Conservation (phyloP, 1,140 invertebrate species). For the Paralvinella palmiformis region DNA sequence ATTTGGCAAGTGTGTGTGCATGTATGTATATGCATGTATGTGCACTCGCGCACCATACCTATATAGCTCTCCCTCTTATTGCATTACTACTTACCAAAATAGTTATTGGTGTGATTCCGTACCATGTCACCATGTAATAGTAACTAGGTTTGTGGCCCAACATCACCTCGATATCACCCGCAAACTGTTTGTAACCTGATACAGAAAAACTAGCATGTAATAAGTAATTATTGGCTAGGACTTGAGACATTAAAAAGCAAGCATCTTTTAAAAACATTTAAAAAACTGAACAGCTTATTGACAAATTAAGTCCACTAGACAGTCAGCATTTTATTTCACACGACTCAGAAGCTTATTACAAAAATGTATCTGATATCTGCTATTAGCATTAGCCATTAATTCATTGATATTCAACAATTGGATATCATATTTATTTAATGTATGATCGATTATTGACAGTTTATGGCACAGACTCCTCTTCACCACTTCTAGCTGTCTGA, state of each 20-base stretch:
- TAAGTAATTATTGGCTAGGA: no score
- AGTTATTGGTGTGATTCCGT: conserved; percentile 6
- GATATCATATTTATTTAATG: no score
- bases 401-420: not conserved
- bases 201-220: no score
- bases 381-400: not conserved
- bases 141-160: conserved; percentile 6
- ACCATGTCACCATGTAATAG: conserved; percentile 16
- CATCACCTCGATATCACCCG: conserved; percentile 16
- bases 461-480: no score
- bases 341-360: not conserved
- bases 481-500: no score
- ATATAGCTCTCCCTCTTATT: not conserved
- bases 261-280: no score
- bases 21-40: not conserved
- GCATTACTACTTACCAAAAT: conserved; percentile 7
- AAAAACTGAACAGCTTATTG: no score
- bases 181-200: conserved; percentile 15
- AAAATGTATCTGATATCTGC: not conserved
- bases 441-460: no score
- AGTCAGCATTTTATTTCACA: no score
- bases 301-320: no score
- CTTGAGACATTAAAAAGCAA: no score
- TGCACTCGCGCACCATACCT: not conserved
- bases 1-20: not conserved